Percentiles rank a stretch among this genome's conserved stretches.
phyloP scores from a whole-genome alignment of 2,888 invertebrate genomes.

The Norana najaformis region DNA sequence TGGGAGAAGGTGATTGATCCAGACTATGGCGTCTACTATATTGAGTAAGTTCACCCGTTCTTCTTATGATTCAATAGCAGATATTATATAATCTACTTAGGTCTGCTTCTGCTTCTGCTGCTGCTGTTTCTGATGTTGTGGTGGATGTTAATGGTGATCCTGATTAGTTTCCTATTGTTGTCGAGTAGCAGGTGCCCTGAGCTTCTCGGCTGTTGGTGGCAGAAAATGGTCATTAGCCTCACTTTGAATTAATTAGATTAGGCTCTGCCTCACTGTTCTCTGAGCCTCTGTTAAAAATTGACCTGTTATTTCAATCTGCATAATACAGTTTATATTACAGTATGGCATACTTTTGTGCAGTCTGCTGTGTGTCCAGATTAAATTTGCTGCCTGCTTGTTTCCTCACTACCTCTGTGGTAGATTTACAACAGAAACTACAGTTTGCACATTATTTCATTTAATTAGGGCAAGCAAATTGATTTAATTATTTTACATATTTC shows the following conservation, averaged over 20 bases:
- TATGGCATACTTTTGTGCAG: no score
- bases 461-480: no score
- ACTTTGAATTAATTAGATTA: background rate
- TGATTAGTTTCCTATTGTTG: background rate
- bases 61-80: background rate
- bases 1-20: slow-evolving; percentile 96
- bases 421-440: no score
- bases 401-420: no score
- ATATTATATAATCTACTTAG: no score
- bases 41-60: slow-evolving; percentile 69
- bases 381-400: no score
- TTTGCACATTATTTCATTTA: no score
- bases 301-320: background rate
- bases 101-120: no score
- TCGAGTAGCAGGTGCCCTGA: background rate
- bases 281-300: background rate
- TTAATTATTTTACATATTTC: no score
- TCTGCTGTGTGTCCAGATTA: no score
- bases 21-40: slow-evolving; percentile 94
- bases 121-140: background rate
- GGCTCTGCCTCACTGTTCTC: background rate
- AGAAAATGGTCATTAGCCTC: background rate
- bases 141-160: background rate
- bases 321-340: background rate
- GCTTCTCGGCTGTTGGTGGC: background rate